Evolutionary conservation across 1,140 invertebrate species (phyloP).

Genomic region (Ctenoplectra terminalis): DNA sequence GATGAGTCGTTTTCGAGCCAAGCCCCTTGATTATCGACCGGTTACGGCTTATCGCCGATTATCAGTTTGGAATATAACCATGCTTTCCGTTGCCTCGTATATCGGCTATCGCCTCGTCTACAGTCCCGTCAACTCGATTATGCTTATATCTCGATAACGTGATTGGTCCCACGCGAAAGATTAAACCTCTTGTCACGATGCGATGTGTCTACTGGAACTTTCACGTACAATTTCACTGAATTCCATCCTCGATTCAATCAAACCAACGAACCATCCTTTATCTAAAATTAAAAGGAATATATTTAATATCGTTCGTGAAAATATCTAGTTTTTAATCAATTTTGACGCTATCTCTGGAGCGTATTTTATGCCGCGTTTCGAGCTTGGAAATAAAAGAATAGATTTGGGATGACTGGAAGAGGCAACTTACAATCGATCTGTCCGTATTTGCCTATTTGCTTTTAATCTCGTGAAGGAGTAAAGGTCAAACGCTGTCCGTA

Average conservation of each 20-base stretch:
- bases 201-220: neutral
- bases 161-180: constrained; percentile 34
- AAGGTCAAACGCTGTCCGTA: constrained; percentile 30
- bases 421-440: constrained; percentile 13
- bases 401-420: neutral
- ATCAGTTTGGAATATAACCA: constrained; percentile 33
- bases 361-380: neutral
- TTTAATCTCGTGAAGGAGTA: constrained; percentile 37
- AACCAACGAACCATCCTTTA: neutral
- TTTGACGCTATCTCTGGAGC: too few species aligned
- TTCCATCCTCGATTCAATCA: neutral
- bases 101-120: constrained; percentile 23
- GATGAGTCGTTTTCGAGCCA: constrained; percentile 37
- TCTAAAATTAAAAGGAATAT: too few species aligned
- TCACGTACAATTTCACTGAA: constrained; percentile 6
- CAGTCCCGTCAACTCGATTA: constrained; percentile 33
- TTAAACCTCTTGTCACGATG: constrained; percentile 5
- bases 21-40: constrained; percentile 54
- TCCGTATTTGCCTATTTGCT: constrained; percentile 45
- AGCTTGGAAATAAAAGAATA: neutral
- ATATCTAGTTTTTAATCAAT: too few species aligned
- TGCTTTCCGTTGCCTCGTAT: constrained; percentile 13
- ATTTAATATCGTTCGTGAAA: neutral
- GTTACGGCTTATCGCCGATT: constrained; percentile 45
- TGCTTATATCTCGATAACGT: constrained; percentile 44